Percentiles rank a stretch among this genome's conserved stretches.
These are phyloP conservation scores for Nomada ruficornis DNA, from an alignment of 2,888 invertebrate species.

Conservation along the genomic window DNA sequence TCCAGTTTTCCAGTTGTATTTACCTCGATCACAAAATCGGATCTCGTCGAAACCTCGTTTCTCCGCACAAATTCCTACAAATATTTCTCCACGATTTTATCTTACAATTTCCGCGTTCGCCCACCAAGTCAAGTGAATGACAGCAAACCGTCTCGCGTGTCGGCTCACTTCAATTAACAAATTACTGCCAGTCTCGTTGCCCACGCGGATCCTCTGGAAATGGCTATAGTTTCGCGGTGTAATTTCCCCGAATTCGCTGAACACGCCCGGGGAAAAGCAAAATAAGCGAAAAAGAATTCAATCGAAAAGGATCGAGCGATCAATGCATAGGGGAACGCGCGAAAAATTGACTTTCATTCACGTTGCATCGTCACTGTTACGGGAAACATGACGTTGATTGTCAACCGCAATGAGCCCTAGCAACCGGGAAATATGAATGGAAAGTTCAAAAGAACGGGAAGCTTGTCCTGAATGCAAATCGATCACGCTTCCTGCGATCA, in stretches of 20 bases:
- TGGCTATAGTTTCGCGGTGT: background rate
- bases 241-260: conserved; percentile 4
- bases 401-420: conserved; percentile 27
- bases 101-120: too few species aligned
- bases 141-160: background rate
- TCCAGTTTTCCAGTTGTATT: too few species aligned
- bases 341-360: conserved; percentile 10
- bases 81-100: too few species aligned
- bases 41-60: too few species aligned
- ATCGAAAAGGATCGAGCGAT: background rate
- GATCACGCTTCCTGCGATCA: conserved; percentile 39
- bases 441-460: conserved; percentile 27
- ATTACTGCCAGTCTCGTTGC: conserved; percentile 24
- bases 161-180: conserved; percentile 30
- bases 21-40: too few species aligned
- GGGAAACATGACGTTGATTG: conserved; percentile 36
- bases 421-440: conserved; percentile 40
- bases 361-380: background rate
- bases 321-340: background rate
- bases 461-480: conserved; percentile 49
- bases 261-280: background rate
- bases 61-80: too few species aligned
- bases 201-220: background rate
- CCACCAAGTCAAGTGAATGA: background rate
- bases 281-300: background rate